These are phyloP conservation scores for Microtus montanus DNA, from an alignment of 2,113 vertebrate species.

Conservation along the genomic window DNA sequence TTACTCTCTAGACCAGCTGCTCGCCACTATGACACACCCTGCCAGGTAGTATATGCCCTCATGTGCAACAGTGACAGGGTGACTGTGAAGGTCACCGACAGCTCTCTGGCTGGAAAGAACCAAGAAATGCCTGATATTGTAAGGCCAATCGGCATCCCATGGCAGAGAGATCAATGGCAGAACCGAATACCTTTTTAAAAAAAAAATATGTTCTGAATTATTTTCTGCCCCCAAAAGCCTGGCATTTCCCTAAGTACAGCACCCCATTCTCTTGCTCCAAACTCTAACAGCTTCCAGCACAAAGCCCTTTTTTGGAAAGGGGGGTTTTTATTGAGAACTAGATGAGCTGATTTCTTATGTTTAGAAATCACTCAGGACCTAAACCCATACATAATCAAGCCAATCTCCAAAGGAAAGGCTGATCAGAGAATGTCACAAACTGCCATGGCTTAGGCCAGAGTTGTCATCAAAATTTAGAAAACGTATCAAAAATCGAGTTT, in stretches of 20 bases:
- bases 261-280: neutral
- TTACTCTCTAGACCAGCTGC: neutral
- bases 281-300: neutral
- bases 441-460: constrained; percentile 45
- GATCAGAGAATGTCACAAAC: constrained; percentile 46
- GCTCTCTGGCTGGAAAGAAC: neutral
- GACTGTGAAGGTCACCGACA: too few relatives aligned
- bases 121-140: neutral
- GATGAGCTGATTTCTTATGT: constrained; percentile 53
- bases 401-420: constrained; percentile 50
- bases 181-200: neutral
- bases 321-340: neutral
- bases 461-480: constrained; percentile 63
- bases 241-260: neutral
- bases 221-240: neutral
- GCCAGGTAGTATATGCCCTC: too few relatives aligned
- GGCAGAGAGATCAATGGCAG: neutral
- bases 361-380: constrained; percentile 14
- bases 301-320: neutral
- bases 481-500: constrained; percentile 57
- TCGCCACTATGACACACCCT: neutral
- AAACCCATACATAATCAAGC: constrained; percentile 55
- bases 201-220: neutral
- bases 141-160: neutral
- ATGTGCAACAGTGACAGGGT: too few relatives aligned